Evolutionary conservation across 2,113 vertebrate genomes (phyloP), one percentile per base, ranked within the genome.

Genomic region (Cepphus grylle): DNA sequence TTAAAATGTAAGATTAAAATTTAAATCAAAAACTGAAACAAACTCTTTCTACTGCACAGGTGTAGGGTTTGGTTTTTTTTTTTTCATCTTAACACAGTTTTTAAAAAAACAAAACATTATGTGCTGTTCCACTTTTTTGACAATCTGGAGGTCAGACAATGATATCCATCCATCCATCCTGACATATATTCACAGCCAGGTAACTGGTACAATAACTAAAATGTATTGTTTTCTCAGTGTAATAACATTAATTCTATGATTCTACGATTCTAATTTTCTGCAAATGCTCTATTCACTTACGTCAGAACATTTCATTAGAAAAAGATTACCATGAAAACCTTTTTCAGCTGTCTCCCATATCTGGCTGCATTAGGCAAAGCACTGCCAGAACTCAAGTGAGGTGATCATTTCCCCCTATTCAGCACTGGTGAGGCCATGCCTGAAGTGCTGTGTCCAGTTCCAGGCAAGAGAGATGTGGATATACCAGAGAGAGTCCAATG

Each of bases 61-160:
- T 71, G 9, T 18, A 9, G 4, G 6, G 0, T 8, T 47, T 47
- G 4, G 6, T 0, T 8, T 47, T 47, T 53, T 43, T 59, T 80
- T 74, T 47, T 40, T 40, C 17, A 49, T 43, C 9, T 5, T 63
- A 53, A 58, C 18, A 50, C 5, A 27, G 38, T 73, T 45, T 45
- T 18, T 18, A 45, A 45, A 45, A 45, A 34, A 32, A 34, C 7
- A 30, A 55, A 58, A 61, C 7, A 12, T 47, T 12, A 74, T 29
- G 19, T 56, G 5, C 14, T 27, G 19, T 63, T 21, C 16, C 29
- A 74, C 5, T 43, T 80, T 55, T 79, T 69, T 61, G 4, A 47
- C 11, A 69, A 50, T 49, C 29, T 43, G 29, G 40, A 79, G 36
- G 23, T 69, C 63, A 38, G 42, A 49, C 47, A 69, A 36, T 53